phyloP scores from a whole-genome alignment of 53 echinoderm and acorn worm genomes.

The Stichopus horrens region DNA sequence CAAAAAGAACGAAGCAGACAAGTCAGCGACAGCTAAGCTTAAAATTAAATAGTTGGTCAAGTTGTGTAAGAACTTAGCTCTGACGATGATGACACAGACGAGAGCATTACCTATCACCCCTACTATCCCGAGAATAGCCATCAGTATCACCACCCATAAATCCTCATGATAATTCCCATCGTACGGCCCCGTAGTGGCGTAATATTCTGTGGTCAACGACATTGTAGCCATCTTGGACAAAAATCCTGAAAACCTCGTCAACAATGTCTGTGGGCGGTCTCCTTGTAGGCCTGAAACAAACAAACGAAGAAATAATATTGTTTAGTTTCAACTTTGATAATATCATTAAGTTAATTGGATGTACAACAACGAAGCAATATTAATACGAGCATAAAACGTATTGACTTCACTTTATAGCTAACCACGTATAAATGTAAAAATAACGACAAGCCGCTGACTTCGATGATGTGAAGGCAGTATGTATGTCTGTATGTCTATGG shows the following conservation, averaged over 20 bases:
- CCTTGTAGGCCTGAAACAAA: not conserved
- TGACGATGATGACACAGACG: conserved; percentile 79
- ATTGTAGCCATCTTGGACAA: not conserved
- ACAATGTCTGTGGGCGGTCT: not conserved
- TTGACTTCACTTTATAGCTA: no score
- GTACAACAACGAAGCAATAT: no score
- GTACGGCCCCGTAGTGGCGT: not conserved
- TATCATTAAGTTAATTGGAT: no score
- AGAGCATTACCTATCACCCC: conserved; percentile 87
- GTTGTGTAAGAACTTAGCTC: conserved; percentile 88
- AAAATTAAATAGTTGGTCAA: conserved; percentile 95
- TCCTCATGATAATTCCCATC: conserved; percentile 27
- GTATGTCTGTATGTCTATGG: no score
- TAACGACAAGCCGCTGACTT: no score
- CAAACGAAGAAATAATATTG: not conserved
- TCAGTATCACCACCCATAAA: conserved; percentile 79
- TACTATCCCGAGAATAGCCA: conserved; percentile 74
- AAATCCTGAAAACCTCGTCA: not conserved
- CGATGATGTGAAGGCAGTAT: no score
- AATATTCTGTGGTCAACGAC: not conserved
- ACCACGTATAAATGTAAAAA: no score
- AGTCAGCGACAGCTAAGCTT: conserved; percentile 83
- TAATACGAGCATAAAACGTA: no score
- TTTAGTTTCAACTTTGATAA: no score
- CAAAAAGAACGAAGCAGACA: conserved; percentile 75